phyloP scores from a whole-genome alignment of 2,888 invertebrate species.

The Epinotia brunnichana region DNA sequence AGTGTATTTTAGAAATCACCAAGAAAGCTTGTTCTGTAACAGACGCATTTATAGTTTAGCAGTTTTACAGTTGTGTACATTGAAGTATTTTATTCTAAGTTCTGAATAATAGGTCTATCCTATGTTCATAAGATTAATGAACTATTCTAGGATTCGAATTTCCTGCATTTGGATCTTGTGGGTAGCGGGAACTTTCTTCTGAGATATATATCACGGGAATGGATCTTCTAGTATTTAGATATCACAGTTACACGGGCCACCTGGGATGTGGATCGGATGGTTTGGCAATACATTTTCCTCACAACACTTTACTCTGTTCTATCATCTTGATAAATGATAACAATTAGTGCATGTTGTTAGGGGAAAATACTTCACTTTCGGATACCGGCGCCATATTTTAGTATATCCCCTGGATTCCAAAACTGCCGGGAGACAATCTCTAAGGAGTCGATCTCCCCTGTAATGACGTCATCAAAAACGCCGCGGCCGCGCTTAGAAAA shows the following conservation, averaged over 20 bases:
- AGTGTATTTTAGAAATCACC: background rate
- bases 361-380: no score
- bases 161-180: background rate
- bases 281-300: background rate
- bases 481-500: no score
- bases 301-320: background rate
- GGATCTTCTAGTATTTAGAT: background rate
- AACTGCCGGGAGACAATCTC: no score
- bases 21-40: background rate
- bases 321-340: background rate
- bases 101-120: no score
- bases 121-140: no score
- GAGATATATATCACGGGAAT: background rate
- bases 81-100: no score
- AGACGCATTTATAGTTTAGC: constrained; percentile 1
- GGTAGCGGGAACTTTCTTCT: background rate
- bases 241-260: background rate
- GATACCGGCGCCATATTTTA: no score
- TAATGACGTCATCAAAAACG: no score
- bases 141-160: no score
- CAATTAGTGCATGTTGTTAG: no score
- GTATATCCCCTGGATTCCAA: no score
- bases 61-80: background rate
- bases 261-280: background rate
- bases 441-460: no score